These are phyloP conservation scores for Melanostoma scalare DNA, from an alignment of 2,888 invertebrate species.

Conservation along the genomic window DNA sequence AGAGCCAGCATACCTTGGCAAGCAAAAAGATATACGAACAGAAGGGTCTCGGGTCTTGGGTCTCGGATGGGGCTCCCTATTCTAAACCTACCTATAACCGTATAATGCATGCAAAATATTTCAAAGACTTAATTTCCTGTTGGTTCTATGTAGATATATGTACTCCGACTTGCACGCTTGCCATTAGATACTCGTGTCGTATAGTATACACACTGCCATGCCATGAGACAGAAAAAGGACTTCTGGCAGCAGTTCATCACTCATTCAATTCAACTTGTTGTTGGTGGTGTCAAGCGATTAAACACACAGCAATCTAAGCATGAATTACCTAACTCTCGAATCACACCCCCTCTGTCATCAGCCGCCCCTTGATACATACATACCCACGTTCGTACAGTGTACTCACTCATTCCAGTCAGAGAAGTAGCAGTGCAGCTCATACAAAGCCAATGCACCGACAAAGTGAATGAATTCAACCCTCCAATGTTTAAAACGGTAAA, in stretches of 20 bases:
- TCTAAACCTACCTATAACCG: neutral
- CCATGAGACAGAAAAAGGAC: slow-evolving; percentile 2
- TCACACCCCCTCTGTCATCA: slow-evolving; percentile 46
- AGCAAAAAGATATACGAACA: slow-evolving; percentile 4
- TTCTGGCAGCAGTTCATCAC: slow-evolving; percentile 63
- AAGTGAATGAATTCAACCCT: slow-evolving; percentile 64
- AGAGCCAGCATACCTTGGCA: slow-evolving; percentile 14
- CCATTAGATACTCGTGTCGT: neutral
- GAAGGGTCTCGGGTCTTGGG: neutral
- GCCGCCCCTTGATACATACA: slow-evolving; percentile 28
- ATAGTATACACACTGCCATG: slow-evolving; percentile 1
- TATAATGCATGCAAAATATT: slow-evolving; percentile 66
- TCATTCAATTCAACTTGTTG: slow-evolving; percentile 69
- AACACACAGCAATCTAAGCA: slow-evolving; percentile 69
- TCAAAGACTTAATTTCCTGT: slow-evolving; percentile 72
- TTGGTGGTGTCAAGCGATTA: slow-evolving; percentile 72
- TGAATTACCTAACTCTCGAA: slow-evolving; percentile 68
- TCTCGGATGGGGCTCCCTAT: too few relatives aligned
- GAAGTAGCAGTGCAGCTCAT: slow-evolving; percentile 17
- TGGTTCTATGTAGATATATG: slow-evolving; percentile 22
- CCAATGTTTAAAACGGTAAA: slow-evolving; percentile 51
- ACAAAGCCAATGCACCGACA: slow-evolving; percentile 64
- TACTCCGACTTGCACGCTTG: slow-evolving; percentile 7
- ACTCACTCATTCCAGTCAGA: slow-evolving; percentile 9
- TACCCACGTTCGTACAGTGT: too few relatives aligned